Percentiles rank a stretch among this genome's conserved stretches.
phyloP scores from a whole-genome alignment of 2,797 vertebrate genomes.

The Dermochelys coriacea region DNA sequence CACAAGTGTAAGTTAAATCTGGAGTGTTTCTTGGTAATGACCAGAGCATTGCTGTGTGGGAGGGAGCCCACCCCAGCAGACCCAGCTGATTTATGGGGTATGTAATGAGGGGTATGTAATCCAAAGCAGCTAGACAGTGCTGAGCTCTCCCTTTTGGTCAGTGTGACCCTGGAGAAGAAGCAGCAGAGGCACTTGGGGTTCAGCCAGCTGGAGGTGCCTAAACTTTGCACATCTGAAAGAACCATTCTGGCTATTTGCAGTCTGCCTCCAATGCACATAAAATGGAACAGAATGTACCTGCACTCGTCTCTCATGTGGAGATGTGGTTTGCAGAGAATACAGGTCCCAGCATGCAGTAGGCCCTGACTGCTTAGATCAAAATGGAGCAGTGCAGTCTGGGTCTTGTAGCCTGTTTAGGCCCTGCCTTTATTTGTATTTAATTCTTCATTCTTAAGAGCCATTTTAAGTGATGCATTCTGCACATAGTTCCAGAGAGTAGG shows the following conservation, averaged over 20 bases:
- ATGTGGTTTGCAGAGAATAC: background rate
- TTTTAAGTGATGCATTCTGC: background rate
- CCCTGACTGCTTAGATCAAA: constrained; percentile 45
- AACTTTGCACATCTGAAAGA: background rate
- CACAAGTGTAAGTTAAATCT: background rate
- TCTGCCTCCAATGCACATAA: background rate
- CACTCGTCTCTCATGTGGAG: background rate
- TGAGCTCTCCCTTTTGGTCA: background rate
- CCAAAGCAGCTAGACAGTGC: background rate
- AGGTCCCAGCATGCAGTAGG: constrained; percentile 41
- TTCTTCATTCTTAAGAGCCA: constrained; percentile 33
- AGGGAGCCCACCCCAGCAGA: background rate
- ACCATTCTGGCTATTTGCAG: background rate
- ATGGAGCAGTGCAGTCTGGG: constrained; percentile 13
- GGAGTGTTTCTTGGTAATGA: constrained; percentile 7
- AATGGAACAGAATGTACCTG: constrained; percentile 49
- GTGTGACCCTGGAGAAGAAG: constrained; percentile 17
- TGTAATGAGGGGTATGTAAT: fast-evolving
- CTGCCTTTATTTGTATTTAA: constrained; percentile 34
- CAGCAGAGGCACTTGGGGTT: constrained; percentile 10
- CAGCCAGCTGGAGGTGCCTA: background rate
- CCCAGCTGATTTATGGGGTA: background rate
- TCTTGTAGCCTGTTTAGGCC: background rate
- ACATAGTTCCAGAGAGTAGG: background rate
- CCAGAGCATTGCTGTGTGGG: background rate